These are phyloP conservation scores for Tetraneura akinire DNA, from an alignment of 1,140 invertebrate genomes.

Conservation along the genomic window DNA sequence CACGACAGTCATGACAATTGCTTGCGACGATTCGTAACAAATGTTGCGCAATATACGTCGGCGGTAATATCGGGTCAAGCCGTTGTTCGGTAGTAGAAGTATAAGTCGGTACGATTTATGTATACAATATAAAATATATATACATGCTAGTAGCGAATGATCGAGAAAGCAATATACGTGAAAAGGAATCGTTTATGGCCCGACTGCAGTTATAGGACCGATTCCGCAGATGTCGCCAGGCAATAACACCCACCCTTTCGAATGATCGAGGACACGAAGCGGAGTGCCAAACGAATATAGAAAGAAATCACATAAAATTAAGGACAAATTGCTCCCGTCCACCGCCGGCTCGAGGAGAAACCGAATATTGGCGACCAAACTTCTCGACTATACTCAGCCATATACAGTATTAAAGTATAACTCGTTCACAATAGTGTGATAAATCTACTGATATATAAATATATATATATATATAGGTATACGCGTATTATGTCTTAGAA, in stretches of 20 bases:
- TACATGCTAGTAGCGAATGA: background rate
- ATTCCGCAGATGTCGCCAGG: slow-evolving; percentile 34
- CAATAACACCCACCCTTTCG: slow-evolving; percentile 1
- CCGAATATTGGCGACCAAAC: slow-evolving; percentile 33
- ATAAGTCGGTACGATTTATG: background rate
- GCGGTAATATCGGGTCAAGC: too few relatives aligned
- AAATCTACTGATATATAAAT: slow-evolving; percentile 10
- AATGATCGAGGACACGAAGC: too few relatives aligned
- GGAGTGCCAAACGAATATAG: slow-evolving; percentile 1
- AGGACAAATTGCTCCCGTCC: slow-evolving; percentile 23
- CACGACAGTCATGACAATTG: too few relatives aligned
- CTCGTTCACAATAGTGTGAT: slow-evolving; percentile 2
- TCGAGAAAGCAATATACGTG: slow-evolving; percentile 50
- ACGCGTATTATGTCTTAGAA: too few relatives aligned
- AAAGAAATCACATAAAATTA: slow-evolving; percentile 49
- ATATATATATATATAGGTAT: too few relatives aligned
- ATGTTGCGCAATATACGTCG: too few relatives aligned
- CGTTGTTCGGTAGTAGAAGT: too few relatives aligned
- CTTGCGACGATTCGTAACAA: slow-evolving; percentile 11
- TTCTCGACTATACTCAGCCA: background rate
- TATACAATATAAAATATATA: background rate
- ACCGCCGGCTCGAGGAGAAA: background rate
- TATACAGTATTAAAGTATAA: too few relatives aligned
- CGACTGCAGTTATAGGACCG: slow-evolving; percentile 44
- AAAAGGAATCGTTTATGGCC: slow-evolving; percentile 49